Conservation (phyloP, 2,113 vertebrate species). For the Alexandromys fortis region DNA sequence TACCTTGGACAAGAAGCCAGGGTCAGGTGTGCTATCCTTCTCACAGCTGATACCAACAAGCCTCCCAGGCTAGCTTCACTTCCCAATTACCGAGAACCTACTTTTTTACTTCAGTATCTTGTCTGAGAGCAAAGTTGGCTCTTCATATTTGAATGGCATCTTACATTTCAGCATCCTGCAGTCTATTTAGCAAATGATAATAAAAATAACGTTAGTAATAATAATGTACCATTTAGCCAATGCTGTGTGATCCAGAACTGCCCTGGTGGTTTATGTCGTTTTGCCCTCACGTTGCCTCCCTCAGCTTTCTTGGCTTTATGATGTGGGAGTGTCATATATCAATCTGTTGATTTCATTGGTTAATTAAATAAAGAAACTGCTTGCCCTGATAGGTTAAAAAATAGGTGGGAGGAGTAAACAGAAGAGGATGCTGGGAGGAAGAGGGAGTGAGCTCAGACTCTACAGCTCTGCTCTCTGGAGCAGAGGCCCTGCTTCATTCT, state of each 20-base stretch:
- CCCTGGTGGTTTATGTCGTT: background rate
- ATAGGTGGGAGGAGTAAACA: too few relatives aligned
- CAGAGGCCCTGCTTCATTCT: too few relatives aligned
- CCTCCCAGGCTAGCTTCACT: background rate
- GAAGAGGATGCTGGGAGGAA: too few relatives aligned
- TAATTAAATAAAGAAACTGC: too few relatives aligned
- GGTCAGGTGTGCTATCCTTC: background rate
- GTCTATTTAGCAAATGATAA: slow-evolving; percentile 16
- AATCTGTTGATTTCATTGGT: too few relatives aligned
- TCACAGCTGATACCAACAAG: background rate
- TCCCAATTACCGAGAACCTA: background rate
- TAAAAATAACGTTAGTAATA: background rate
- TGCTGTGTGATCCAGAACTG: background rate
- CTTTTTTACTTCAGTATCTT: background rate
- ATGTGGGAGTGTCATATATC: too few relatives aligned
- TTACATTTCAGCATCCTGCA: background rate
- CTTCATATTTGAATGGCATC: background rate
- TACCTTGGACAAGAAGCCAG: background rate
- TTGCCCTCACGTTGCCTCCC: background rate
- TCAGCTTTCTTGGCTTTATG: background rate
- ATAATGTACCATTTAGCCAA: background rate
- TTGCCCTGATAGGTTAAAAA: too few relatives aligned
- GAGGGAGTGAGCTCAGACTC: too few relatives aligned
- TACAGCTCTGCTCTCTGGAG: too few relatives aligned
- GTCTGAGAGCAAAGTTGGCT: background rate